phyloP scores from a whole-genome alignment of 2,113 vertebrate species.

The Cyphomyrus discorhynchus region DNA sequence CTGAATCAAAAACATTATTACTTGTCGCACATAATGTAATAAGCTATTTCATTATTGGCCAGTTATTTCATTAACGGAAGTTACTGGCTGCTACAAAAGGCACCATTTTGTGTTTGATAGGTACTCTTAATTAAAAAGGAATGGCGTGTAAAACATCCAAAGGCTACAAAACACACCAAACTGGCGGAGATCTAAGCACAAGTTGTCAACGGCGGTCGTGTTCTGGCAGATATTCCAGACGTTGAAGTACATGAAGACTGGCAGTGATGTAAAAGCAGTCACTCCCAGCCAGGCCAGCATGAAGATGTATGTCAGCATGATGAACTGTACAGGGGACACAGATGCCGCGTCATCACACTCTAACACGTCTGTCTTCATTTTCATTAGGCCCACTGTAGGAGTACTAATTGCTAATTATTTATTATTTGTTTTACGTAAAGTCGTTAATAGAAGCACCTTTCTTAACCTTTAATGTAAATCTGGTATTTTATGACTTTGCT shows the following conservation, averaged over 20 bases:
- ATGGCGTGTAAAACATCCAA: neutral
- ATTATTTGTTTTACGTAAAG: neutral
- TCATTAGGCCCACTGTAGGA: neutral
- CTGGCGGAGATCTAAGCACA: constrained; percentile 94
- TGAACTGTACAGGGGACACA: constrained; percentile 68
- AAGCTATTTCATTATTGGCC: neutral
- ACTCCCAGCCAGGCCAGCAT: constrained; percentile 99
- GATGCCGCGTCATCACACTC: neutral
- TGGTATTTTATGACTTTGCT: neutral
- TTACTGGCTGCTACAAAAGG: neutral
- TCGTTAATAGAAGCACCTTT: neutral
- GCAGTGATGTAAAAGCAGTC: constrained; percentile 91
- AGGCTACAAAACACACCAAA: constrained; percentile 67
- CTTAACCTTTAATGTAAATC: neutral
- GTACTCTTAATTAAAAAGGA: neutral
- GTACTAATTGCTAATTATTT: neutral
- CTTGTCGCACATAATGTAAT: neutral
- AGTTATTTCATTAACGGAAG: neutral
- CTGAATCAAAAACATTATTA: neutral
- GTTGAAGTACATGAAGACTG: constrained; percentile 98
- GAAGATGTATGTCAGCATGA: constrained; percentile 98
- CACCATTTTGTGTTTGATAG: neutral
- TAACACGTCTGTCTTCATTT: neutral
- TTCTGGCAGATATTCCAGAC: constrained; percentile 98
- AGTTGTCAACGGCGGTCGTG: constrained; percentile 71